phyloP scores from a whole-genome alignment of 2,888 invertebrate genomes.

The Lithophane leautieri region DNA sequence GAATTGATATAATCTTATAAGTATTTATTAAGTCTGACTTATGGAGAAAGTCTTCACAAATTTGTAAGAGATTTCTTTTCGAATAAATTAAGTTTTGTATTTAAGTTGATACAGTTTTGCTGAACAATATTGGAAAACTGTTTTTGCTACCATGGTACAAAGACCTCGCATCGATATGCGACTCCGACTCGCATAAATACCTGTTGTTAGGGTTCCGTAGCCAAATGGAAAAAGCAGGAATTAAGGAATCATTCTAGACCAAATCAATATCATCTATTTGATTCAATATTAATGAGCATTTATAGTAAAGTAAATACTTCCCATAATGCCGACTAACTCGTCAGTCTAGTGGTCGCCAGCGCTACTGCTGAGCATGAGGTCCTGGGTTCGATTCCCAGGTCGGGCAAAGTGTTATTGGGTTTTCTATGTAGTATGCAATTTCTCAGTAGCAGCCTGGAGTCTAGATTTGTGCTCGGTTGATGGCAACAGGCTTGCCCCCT shows the following conservation, averaged over 20 bases:
- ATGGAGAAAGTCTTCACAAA: conserved; percentile 38
- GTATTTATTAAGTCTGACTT: conserved; percentile 37
- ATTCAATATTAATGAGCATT: background rate
- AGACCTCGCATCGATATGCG: background rate
- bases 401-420: too few relatives aligned
- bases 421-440: background rate
- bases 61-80: conserved; percentile 12
- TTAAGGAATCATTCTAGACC: background rate
- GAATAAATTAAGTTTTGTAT: background rate
- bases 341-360: too few relatives aligned
- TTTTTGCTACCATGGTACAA: background rate
- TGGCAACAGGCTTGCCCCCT: background rate
- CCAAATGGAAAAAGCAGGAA: background rate
- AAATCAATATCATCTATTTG: background rate
- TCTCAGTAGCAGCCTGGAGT: background rate
- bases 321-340: too few relatives aligned
- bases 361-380: too few relatives aligned
- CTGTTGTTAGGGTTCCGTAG: background rate
- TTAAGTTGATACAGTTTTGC: background rate
- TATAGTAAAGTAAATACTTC: background rate
- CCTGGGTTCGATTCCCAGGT: too few relatives aligned
- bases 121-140: background rate
- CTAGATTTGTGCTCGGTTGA: background rate
- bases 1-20: conserved; percentile 63
- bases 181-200: background rate